Percentiles rank a stretch among this genome's conserved stretches.
Evolutionary conservation across 2,888 invertebrate species (phyloP).

Genomic region (Biston stratarius): DNA sequence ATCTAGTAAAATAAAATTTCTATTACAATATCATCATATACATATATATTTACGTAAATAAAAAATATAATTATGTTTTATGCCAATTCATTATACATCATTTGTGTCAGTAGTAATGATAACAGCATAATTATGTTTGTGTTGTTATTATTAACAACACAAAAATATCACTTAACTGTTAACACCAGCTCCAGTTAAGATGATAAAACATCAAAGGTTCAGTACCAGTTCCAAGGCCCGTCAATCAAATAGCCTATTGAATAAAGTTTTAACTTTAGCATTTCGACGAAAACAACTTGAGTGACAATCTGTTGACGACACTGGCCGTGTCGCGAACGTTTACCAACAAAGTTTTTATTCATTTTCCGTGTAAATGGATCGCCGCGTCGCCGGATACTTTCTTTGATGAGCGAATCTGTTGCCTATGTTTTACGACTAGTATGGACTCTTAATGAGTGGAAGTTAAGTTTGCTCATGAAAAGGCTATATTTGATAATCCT

Average conservation of each 20-base stretch:
- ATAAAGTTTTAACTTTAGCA: conserved; percentile 29
- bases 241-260: conserved; percentile 36
- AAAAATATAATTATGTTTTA: too few relatives aligned
- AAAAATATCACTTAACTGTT: neutral
- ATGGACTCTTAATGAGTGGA: conserved; percentile 3
- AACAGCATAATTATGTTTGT: too few relatives aligned
- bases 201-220: conserved; percentile 5
- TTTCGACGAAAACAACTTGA: conserved; percentile 36
- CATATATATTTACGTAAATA: too few relatives aligned
- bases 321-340: conserved; percentile 51
- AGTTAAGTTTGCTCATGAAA: neutral
- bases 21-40: too few relatives aligned
- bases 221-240: conserved; percentile 8
- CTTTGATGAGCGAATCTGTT: conserved; percentile 58
- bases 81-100: too few relatives aligned
- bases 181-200: neutral
- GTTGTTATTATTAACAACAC: too few relatives aligned
- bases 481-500: neutral
- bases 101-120: too few relatives aligned
- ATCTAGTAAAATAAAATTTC: too few relatives aligned
- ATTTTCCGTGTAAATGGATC: conserved; percentile 64
- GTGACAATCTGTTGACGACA: conserved; percentile 51
- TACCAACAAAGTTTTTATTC: conserved; percentile 56
- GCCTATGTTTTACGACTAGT: conserved; percentile 16
- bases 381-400: conserved; percentile 60